phyloP scores from a whole-genome alignment of 2,113 vertebrate genomes.

The Polypterus bichir region DNA sequence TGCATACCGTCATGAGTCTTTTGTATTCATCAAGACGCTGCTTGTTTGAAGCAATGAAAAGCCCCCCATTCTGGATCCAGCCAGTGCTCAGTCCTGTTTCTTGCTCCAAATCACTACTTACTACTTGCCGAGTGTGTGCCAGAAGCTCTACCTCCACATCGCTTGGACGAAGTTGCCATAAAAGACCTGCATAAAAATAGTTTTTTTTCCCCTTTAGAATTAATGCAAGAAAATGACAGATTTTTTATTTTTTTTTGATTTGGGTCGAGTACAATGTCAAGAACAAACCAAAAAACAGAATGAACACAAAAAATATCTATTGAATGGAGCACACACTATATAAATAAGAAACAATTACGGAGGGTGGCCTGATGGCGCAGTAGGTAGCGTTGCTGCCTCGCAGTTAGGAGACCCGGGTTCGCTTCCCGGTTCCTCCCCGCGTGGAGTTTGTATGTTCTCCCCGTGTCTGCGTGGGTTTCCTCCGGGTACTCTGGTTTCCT shows the following conservation, averaged over 20 bases:
- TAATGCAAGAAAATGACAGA: background rate
- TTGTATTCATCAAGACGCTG: conserved; percentile 93
- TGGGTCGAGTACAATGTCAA: background rate
- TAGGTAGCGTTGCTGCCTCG: no score
- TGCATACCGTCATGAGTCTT: conserved; percentile 88
- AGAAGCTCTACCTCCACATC: conserved; percentile 91
- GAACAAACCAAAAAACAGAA: background rate
- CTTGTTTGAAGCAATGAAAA: conserved; percentile 90
- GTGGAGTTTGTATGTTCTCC: no score
- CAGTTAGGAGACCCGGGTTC: no score
- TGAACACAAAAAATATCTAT: no score
- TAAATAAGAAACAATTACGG: no score
- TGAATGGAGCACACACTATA: no score
- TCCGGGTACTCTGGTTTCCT: no score
- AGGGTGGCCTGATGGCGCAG: no score
- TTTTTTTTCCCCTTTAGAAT: background rate
- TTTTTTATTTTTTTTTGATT: background rate
- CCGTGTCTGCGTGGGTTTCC: no score
- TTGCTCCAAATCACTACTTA: conserved; percentile 69
- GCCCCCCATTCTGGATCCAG: conserved; percentile 91
- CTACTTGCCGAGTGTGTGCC: conserved; percentile 71
- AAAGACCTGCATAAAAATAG: conserved; percentile 50
- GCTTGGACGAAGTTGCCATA: conserved; percentile 93
- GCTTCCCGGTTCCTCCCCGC: no score
- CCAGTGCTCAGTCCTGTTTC: conserved; percentile 88